Evolutionary conservation across 2,113 vertebrate genomes (phyloP), one percentile per base, ranked within the genome.

Genomic region (Campylorhamphus procurvoides): DNA sequence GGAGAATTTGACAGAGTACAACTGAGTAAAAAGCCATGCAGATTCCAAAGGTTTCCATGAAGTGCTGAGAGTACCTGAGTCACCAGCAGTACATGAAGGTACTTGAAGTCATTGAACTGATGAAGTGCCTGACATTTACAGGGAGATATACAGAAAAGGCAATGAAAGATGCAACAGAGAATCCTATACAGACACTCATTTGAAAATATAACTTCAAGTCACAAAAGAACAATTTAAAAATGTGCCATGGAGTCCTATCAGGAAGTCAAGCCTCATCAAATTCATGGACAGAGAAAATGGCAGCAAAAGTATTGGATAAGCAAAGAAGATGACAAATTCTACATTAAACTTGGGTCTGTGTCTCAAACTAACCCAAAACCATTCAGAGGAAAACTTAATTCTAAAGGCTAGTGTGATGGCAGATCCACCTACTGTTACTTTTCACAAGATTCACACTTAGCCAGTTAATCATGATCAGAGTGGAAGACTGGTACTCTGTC

Each of bases 91-190:
- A 53, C 31, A 19, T 7, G 4, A 68, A 91, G 69, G 53, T 85
- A 24, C 40, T 8, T 18, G 58, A 82, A 87, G 62, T 40, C 58
- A 55, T 1, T 20, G 29, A n/a, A 60, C 47, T 40, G 66, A 79
- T 87, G 66, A 85, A 82, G 53, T 60, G 74, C n/a, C 78, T 82
- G 92, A 89, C 56, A 84, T 94, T 93, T 64, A 64, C 37, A 60
- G 25, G 17, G 53, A 91, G 28, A 76, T 49, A 73, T 37, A 35
- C 53, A 44, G 89, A 73, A 79, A 79, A 73, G 28, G 66, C 17
- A 71, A 33, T 76, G 81, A 91, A 87, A 91, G 72, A 75, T 7
- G 5, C 29, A 63, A 47, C 52, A 47, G 84, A 91, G 56, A 44
- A 59, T 44, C 40, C 44, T 72, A 2, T 9, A 63, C 29, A 50